phyloP scores from a whole-genome alignment of 2,888 invertebrate genomes.

The Meandrusa payeni region DNA sequence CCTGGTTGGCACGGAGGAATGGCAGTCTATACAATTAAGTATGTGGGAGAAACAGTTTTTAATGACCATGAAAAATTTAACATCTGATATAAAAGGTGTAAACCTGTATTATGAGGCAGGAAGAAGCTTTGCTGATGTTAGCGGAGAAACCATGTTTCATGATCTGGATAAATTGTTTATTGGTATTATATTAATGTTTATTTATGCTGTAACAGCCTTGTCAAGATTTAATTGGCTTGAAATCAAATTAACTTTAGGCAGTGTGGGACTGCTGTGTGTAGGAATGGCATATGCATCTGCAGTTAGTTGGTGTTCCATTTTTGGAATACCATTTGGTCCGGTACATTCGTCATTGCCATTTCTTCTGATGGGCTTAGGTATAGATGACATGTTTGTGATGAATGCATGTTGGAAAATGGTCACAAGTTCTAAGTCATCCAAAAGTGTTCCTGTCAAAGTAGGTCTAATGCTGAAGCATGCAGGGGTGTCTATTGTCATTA shows the following conservation, averaged over 20 bases:
- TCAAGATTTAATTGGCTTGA: conserved; percentile 89
- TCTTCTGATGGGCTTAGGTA: conserved; percentile 88
- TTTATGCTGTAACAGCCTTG: conserved; percentile 87
- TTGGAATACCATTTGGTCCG: conserved; percentile 88
- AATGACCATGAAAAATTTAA: conserved; percentile 56
- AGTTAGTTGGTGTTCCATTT: conserved; percentile 85
- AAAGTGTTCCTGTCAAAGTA: conserved; percentile 83
- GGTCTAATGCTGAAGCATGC: conserved; percentile 88
- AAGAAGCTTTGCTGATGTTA: conserved; percentile 89
- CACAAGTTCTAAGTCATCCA: conserved; percentile 68
- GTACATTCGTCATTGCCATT: conserved; percentile 91
- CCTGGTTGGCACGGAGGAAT: conserved; percentile 87
- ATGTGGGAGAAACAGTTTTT: conserved; percentile 83
- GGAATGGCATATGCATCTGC: conserved; percentile 87
- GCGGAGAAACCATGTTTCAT: conserved; percentile 85
- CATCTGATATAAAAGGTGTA: conserved; percentile 50
- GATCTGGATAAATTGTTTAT: conserved; percentile 85
- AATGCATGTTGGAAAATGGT: conserved; percentile 88
- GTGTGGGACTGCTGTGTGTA: conserved; percentile 85
- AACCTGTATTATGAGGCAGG: conserved; percentile 81
- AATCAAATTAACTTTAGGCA: conserved; percentile 84
- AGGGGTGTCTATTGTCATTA: conserved; percentile 91
- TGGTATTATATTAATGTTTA: conserved; percentile 86
- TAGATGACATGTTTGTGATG: conserved; percentile 94
- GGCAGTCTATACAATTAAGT: conserved; percentile 82